Evolutionary conservation across 2,797 vertebrate species (phyloP).

Genomic region (Furcifer pardalis): DNA sequence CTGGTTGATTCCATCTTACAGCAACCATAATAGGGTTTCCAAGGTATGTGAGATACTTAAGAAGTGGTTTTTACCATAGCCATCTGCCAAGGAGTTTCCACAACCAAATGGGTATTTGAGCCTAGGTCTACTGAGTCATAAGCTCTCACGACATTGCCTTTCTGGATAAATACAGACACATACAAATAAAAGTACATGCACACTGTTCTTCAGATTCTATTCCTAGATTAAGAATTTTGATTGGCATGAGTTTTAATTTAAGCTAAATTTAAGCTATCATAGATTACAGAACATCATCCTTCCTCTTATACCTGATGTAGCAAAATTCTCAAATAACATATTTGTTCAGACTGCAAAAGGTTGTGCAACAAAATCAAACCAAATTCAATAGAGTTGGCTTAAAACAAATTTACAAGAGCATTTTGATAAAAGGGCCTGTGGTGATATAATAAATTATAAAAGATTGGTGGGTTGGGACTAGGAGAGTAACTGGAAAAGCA

Average conservation of each 20-base stretch:
- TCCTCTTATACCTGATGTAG: not conserved
- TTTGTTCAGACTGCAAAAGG: constrained; percentile 24
- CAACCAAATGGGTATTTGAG: no score
- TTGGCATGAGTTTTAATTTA: not conserved
- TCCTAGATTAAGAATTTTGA: not conserved
- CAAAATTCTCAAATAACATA: constrained; percentile 22
- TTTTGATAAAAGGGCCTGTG: constrained; percentile 28
- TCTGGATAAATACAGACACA: not conserved
- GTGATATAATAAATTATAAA: constrained; percentile 36
- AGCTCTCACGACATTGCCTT: no score
- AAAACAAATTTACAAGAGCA: constrained; percentile 31
- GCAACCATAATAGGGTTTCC: no score
- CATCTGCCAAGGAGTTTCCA: no score
- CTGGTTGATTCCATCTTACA: no score
- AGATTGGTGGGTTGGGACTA: constrained; percentile 17
- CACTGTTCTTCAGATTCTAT: not conserved
- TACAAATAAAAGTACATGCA: not conserved
- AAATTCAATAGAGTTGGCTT: constrained; percentile 29
- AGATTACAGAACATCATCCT: not conserved
- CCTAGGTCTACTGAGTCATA: no score
- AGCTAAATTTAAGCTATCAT: constrained; percentile 9
- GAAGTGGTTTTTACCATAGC: no score
- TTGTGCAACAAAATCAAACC: constrained; percentile 20
- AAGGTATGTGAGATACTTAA: no score
- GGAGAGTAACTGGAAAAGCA: constrained; percentile 23